Conservation (phyloP, 2,797 vertebrate species). For the Onychomys leucogaster region DNA sequence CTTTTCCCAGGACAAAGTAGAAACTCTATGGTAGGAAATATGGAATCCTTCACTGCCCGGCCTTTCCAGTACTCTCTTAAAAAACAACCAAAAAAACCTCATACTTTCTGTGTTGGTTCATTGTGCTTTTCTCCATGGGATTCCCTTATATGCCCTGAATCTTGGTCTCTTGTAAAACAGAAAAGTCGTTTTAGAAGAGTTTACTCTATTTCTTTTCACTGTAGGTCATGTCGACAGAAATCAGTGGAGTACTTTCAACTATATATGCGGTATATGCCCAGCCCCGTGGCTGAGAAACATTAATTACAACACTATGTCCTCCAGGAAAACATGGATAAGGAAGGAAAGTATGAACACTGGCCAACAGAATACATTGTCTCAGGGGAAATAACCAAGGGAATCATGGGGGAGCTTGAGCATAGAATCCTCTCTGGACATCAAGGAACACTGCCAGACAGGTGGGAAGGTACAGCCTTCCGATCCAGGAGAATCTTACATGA, state of each 20-base stretch:
- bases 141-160: background rate
- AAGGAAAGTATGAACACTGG: background rate
- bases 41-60: too few relatives aligned
- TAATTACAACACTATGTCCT: background rate
- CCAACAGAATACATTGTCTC: background rate
- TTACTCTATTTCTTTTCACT: background rate
- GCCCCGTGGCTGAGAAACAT: background rate
- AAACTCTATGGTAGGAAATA: background rate
- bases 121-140: background rate
- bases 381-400: background rate
- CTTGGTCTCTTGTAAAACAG: background rate
- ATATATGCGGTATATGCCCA: background rate
- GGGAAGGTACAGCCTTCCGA: background rate
- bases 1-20: background rate
- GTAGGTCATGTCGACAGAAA: slow-evolving; percentile 16
- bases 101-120: background rate
- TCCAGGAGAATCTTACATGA: background rate
- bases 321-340: background rate
- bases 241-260: background rate
- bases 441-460: background rate
- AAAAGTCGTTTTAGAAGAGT: background rate
- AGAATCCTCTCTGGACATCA: background rate
- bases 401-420: background rate
- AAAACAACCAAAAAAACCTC: background rate
- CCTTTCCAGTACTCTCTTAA: too few relatives aligned